These are phyloP conservation scores for Propithecus perrieri DNA, from an alignment of 2,797 vertebrate species.

Conservation along the genomic window DNA sequence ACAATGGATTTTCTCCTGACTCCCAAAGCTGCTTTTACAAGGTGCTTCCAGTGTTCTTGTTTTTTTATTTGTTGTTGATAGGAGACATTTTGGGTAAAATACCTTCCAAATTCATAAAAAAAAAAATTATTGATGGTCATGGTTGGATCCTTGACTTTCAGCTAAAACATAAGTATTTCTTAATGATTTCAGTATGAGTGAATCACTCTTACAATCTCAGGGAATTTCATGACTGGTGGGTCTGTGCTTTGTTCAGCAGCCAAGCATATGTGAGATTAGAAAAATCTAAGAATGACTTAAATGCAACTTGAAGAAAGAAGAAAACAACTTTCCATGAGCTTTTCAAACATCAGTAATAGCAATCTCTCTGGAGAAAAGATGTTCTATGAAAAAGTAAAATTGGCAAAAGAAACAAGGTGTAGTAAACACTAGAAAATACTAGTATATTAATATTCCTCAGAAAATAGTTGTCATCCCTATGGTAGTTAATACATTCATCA, in stretches of 20 bases:
- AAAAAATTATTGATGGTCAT: background rate
- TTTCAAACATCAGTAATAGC: background rate
- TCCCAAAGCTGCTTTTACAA: background rate
- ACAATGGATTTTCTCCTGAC: background rate
- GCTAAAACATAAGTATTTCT: conserved; percentile 31
- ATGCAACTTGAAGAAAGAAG: background rate
- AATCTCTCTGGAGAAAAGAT: conserved; percentile 9
- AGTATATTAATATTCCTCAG: background rate
- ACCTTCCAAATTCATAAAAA: background rate
- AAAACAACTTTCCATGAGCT: background rate
- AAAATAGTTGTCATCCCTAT: background rate
- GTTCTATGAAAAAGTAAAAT: conserved; percentile 6
- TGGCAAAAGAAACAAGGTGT: background rate
- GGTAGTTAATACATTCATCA: background rate
- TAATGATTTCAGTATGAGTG: background rate
- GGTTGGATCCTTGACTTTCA: background rate
- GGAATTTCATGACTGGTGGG: background rate
- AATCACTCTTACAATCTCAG: background rate
- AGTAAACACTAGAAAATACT: background rate
- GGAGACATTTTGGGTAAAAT: background rate
- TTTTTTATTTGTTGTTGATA: background rate
- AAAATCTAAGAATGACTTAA: conserved; percentile 52
- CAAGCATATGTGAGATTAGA: background rate
- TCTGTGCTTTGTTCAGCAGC: background rate
- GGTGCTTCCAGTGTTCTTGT: background rate